A percentile compares a stretch with the other conserved stretches of the same genome.
Conservation (phyloP, 2,797 vertebrate genomes). For the Clarias pachynema region DNA sequence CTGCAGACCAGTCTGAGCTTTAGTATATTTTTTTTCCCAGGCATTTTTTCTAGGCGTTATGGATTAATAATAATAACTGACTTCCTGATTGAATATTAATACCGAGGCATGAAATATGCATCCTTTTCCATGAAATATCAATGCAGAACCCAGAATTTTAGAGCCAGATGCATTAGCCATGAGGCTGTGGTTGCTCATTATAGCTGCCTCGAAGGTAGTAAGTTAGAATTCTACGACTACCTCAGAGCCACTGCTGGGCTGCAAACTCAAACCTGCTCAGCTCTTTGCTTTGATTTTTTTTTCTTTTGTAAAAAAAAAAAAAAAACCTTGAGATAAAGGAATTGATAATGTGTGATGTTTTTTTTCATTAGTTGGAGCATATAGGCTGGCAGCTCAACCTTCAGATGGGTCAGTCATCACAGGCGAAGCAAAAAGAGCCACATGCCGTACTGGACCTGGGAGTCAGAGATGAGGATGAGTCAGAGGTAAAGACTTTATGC, state of each 20-base stretch:
- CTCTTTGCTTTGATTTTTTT: not conserved
- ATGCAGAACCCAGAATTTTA: not conserved
- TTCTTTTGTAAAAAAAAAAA: not conserved
- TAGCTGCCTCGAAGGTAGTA: not conserved
- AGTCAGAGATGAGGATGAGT: conserved; percentile 79
- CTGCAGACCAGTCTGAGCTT: not conserved
- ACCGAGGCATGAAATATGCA: not conserved
- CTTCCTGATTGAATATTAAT: conserved; percentile 13
- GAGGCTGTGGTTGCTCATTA: not conserved
- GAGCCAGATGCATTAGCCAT: not conserved
- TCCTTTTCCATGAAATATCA: not conserved
- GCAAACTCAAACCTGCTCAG: not conserved
- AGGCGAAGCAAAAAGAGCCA: conserved; percentile 87
- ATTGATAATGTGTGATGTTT: not conserved
- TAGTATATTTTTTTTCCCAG: not conserved
- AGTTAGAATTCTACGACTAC: not conserved
- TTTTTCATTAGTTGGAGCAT: conserved; percentile 81
- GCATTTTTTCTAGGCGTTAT: not conserved
- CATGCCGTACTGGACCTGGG: conserved; percentile 88
- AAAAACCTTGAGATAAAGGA: not conserved
- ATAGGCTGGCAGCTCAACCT: conserved; percentile 95
- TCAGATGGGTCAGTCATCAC: conserved; percentile 89
- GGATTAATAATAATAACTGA: conserved; percentile 6
- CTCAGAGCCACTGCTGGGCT: not conserved
- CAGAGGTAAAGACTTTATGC: conserved; percentile 74